Evolutionary conservation across 2,888 invertebrate genomes (phyloP), one percentile per base, ranked within the genome.

Genomic region (Ellobium chinense): DNA sequence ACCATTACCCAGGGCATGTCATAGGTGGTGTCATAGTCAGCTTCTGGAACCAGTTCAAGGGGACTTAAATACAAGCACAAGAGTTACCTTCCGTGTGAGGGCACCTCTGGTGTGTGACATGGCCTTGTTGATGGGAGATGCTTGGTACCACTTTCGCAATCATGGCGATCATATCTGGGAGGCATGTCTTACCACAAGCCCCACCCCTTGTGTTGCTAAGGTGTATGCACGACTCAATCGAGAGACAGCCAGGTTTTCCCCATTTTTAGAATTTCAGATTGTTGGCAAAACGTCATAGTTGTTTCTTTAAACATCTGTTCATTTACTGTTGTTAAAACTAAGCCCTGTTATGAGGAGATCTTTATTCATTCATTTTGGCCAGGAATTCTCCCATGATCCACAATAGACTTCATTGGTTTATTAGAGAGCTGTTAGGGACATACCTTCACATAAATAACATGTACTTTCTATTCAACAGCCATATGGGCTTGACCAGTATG

Each of bases 141-240:
- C 90, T 12, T 91, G 91, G 90, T 90, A 88, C 81, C 91, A 91
- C 83, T 88, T 91, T 70, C 85, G 86, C n/a, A 85, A 85, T n/a
- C 80, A 88, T 9, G 86, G 88, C 21, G 89, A 90, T 80, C 86
- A 88, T 68, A 87, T 89, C 37, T 91, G 91, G 90, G 89, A 89
- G 81, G 90, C 89, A 0, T 85, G 85, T 9, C 86, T 90, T 1
- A 85, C 86, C 4, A 89, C 89, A 9, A 88, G 89, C 65, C 85
- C 82, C 46, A 81, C 80, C 3, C 81, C 86, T 0, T 87, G 89
- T 46, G 84, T 86, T 39, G 89, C 89, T 14, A 90, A 89, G 76
- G 75, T 91, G 29, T 90, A 89, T 73, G 90, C 89, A 14, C 87
- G 88, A 84, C 81, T 89, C 0, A 88, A 88, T 69, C 87, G 87